Base-by-base conservation (phyloP, 2,113 vertebrate species). In the Prolemur simus region DNA sequence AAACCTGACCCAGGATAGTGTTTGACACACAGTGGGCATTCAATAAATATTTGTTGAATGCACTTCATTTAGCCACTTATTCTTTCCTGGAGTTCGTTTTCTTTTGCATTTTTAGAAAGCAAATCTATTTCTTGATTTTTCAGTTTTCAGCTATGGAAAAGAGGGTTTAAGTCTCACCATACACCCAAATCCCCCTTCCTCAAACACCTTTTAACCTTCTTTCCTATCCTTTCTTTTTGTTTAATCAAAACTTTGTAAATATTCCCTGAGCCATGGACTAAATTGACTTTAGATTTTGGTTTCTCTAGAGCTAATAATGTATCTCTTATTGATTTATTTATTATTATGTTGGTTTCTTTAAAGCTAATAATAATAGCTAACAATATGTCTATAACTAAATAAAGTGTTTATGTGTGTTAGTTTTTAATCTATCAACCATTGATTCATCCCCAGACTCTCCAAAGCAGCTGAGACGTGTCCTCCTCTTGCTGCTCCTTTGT, bases 41-140 rank as follows among this genome's bases (percentile, higher is more conserved):
- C 37, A 60, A 29, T 47, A 91, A 54, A 64, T 89, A 69, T 23
- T 64, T 73, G 39, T 37, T 73, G 34, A 87, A 20, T 80, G 39
- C 45, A 45, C 20, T 25, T 66, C 25, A 78, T 42, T 78, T 87
- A 64, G 37, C 76, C 81, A 21, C 69, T 86, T 49, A 69, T 81
- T 82, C 76, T 86, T 86, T 89, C 58, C 47, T 94, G 58, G 32
- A 87, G 58, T 68, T 85, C 47, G 47, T 68, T 95, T 92, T 89
- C 45, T 25, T 85, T 27, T 68, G 78, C 39, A 73, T 93, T 89
- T 87, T 29, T 81, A 68, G 81, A 76, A 86, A 77, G 47, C 14
- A 60, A 82, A 37, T 29, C 3, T 49, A 60, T 39, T 78, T 86
- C 66, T 83, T 84, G 52, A 58, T 64, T 66, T 84, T 91, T 77